phyloP scores from a whole-genome alignment of 2,888 invertebrate species.

The Habrosyne pyritoides region DNA sequence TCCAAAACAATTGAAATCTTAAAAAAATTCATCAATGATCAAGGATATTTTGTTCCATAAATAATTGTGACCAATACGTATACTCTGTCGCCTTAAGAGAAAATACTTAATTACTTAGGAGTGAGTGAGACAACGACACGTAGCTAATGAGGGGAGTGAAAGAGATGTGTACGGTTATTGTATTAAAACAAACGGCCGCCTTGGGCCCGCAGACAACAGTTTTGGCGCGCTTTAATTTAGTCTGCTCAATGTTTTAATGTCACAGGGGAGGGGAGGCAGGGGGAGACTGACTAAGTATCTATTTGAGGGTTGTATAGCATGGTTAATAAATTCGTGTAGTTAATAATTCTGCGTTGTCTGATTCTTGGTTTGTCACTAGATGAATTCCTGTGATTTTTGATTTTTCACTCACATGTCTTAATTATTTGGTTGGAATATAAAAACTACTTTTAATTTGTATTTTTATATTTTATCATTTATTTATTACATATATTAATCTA shows the following conservation, averaged over 20 bases:
- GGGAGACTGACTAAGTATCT: conserved; percentile 70
- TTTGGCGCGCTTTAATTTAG: conserved; percentile 83
- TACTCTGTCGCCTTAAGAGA: conserved; percentile 73
- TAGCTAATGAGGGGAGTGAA: conserved; percentile 59
- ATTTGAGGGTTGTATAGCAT: conserved; percentile 76
- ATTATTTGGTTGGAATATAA: too few species aligned
- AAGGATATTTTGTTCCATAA: conserved; percentile 34
- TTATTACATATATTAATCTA: too few species aligned
- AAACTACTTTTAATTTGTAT: too few species aligned
- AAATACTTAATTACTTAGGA: conserved; percentile 63
- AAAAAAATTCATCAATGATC: not conserved
- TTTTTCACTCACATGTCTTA: not conserved
- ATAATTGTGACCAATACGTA: conserved; percentile 52
- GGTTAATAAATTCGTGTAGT: conserved; percentile 76
- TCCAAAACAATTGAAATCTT: too few species aligned
- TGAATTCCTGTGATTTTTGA: not conserved
- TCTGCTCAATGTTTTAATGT: conserved; percentile 81
- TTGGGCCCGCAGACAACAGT: conserved; percentile 79
- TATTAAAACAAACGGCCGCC: conserved; percentile 83
- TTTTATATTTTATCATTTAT: too few species aligned
- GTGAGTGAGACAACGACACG: conserved; percentile 51
- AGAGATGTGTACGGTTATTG: conserved; percentile 75
- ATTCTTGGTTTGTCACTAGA: conserved; percentile 11
- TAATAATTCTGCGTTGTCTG: conserved; percentile 65
- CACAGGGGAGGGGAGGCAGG: conserved; percentile 50